phyloP scores from a whole-genome alignment of 2,113 vertebrate species.

The Neoarius graeffei region DNA sequence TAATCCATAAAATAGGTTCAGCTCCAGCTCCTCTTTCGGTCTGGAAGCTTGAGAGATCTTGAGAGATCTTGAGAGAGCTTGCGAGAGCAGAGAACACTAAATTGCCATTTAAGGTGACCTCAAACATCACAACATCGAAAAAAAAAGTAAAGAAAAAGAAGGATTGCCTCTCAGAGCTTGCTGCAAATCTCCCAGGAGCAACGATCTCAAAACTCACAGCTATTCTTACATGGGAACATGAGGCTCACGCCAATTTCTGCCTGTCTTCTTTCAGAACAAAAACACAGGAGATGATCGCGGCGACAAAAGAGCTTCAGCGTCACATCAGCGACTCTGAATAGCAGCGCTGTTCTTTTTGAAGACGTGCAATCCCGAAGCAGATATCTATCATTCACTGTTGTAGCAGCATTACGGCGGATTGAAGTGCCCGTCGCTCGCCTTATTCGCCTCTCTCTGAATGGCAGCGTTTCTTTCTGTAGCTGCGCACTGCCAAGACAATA shows the following conservation, averaged over 20 bases:
- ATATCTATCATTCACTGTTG: slow-evolving; percentile 50
- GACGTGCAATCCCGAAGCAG: slow-evolving; percentile 43
- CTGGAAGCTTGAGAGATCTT: slow-evolving; percentile 9
- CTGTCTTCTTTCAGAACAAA: slow-evolving; percentile 58
- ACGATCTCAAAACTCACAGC: slow-evolving; percentile 57
- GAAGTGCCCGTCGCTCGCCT: slow-evolving; percentile 29
- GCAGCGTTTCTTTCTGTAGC: slow-evolving; percentile 54
- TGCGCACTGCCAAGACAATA: slow-evolving; percentile 62
- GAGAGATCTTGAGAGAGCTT: neutral
- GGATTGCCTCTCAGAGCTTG: slow-evolving; percentile 48
- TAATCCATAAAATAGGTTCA: slow-evolving; percentile 37
- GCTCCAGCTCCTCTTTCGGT: slow-evolving; percentile 31
- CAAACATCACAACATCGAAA: slow-evolving; percentile 35
- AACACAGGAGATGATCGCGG: slow-evolving; percentile 52
- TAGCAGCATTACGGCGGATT: slow-evolving; percentile 18
- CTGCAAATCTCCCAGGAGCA: slow-evolving; percentile 53
- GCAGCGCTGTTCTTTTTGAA: slow-evolving; percentile 47
- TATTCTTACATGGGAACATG: slow-evolving; percentile 78
- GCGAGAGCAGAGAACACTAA: slow-evolving; percentile 25
- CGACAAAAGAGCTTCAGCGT: slow-evolving; percentile 65
- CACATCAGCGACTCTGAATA: slow-evolving; percentile 66
- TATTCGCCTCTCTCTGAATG: slow-evolving; percentile 46
- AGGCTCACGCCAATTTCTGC: slow-evolving; percentile 58
- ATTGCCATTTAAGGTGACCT: slow-evolving; percentile 71
- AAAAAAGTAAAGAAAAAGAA: slow-evolving; percentile 49